Evolutionary conservation across 2,113 vertebrate species (phyloP).

Genomic region (Lasiurus borealis): DNA sequence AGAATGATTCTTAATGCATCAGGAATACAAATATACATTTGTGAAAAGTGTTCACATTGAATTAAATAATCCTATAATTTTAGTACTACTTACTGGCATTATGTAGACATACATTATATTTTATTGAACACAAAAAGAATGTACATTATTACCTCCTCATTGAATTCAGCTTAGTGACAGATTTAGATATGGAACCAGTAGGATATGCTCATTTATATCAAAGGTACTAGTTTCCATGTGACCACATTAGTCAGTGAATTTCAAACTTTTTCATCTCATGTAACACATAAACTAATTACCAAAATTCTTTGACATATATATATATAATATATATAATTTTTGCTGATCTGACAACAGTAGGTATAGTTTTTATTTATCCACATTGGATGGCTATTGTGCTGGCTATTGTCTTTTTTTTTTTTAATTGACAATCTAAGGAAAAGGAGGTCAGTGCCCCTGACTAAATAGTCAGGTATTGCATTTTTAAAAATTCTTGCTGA

Average conservation of each 20-base stretch:
- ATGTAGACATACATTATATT: background rate
- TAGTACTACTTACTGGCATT: background rate
- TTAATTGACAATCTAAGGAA: background rate
- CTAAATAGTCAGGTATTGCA: too few species aligned
- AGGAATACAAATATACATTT: background rate
- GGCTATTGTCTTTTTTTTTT: background rate
- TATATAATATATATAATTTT: too few species aligned
- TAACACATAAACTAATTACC: too few species aligned
- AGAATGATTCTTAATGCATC: background rate
- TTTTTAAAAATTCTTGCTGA: background rate
- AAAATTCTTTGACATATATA: too few species aligned
- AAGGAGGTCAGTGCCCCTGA: background rate
- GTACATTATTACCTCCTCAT: background rate
- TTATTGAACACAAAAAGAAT: background rate
- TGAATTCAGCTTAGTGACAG: conserved; percentile 20
- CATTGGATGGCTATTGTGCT: background rate
- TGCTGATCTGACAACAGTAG: too few species aligned
- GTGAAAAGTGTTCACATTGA: background rate
- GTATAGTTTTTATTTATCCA: background rate
- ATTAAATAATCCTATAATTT: background rate
- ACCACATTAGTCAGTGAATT: background rate
- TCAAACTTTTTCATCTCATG: too few species aligned
- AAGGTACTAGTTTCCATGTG: background rate
- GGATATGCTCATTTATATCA: background rate
- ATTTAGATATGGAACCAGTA: background rate